Percentiles rank a stretch among this genome's conserved stretches.
phyloP scores from a whole-genome alignment of 2,797 vertebrate genomes.

The Tadarida brasiliensis region DNA sequence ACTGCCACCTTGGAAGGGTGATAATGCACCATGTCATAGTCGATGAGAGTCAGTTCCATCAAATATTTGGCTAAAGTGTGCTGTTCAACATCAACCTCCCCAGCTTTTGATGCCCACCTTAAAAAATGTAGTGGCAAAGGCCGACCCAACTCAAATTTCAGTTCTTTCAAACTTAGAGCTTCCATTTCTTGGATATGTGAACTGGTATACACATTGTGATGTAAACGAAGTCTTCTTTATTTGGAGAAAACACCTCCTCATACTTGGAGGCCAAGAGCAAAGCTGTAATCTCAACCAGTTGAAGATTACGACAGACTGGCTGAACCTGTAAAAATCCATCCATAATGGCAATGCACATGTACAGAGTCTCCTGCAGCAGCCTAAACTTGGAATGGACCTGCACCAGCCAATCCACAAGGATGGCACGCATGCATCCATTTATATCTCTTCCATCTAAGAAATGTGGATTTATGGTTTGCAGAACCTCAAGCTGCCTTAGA shows the following conservation, averaged over 20 bases:
- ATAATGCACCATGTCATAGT: slow-evolving; percentile 96
- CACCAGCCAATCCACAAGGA: slow-evolving; percentile 97
- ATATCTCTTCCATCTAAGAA: slow-evolving; percentile 94
- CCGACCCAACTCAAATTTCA: slow-evolving; percentile 94
- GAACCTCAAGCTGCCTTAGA: slow-evolving; percentile 92
- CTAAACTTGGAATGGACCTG: slow-evolving; percentile 96
- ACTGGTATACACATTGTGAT: slow-evolving; percentile 94
- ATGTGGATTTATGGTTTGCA: slow-evolving; percentile 89
- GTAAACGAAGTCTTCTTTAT: slow-evolving; percentile 95
- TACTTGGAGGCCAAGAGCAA: slow-evolving; percentile 96
- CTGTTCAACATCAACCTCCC: slow-evolving; percentile 91
- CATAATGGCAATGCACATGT: slow-evolving; percentile 94
- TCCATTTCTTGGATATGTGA: slow-evolving; percentile 96
- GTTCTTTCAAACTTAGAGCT: slow-evolving; percentile 89
- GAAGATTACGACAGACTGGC: slow-evolving; percentile 93
- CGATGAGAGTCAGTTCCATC: slow-evolving; percentile 95
- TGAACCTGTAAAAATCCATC: slow-evolving; percentile 97
- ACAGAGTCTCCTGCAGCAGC: slow-evolving; percentile 96
- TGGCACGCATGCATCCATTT: slow-evolving; percentile 93
- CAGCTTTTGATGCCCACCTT: slow-evolving; percentile 95
- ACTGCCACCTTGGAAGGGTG: slow-evolving; percentile 94
- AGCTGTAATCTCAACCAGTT: slow-evolving; percentile 95
- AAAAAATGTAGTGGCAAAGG: slow-evolving; percentile 96
- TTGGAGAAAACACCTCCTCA: slow-evolving; percentile 94
- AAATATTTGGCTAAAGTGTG: slow-evolving; percentile 96